Conservation (phyloP, 2,888 invertebrate species). For the Chrysina gloriosa region DNA sequence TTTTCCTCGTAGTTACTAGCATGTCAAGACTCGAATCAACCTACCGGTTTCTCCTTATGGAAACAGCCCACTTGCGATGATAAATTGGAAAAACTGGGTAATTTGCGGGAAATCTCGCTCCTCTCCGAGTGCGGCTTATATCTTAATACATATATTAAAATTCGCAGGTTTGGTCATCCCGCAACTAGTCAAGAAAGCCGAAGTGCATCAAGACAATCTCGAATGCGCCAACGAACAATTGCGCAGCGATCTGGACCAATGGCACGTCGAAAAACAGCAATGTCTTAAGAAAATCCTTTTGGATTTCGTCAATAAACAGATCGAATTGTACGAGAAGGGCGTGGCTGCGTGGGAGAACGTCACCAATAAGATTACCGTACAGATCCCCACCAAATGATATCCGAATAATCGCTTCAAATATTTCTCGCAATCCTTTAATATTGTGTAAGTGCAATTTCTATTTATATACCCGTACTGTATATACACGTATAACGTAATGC, state of each 20-base stretch:
- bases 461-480: constrained; percentile 38
- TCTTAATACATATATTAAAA: constrained; percentile 22
- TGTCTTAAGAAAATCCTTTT: constrained; percentile 73
- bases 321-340: constrained; percentile 73
- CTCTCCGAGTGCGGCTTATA: background rate
- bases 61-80: constrained; percentile 72
- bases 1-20: constrained; percentile 54
- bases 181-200: constrained; percentile 67
- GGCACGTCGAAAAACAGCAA: constrained; percentile 74
- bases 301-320: constrained; percentile 74
- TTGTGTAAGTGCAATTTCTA: constrained; percentile 39
- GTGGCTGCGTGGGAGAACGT: constrained; percentile 70
- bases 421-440: constrained; percentile 29
- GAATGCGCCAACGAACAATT: constrained; percentile 78
- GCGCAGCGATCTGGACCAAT: constrained; percentile 74
- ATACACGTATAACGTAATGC: too few species aligned
- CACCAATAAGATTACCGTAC: constrained; percentile 48
- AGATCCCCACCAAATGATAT: constrained; percentile 44
- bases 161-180: constrained; percentile 65
- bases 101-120: background rate
- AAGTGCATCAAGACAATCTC: constrained; percentile 71
- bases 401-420: constrained; percentile 19
- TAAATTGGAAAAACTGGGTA: constrained; percentile 66
- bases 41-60: constrained; percentile 67
- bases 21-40: constrained; percentile 52